Conservation (phyloP, 2,113 vertebrate species). For the Odontophorus gujanensis region DNA sequence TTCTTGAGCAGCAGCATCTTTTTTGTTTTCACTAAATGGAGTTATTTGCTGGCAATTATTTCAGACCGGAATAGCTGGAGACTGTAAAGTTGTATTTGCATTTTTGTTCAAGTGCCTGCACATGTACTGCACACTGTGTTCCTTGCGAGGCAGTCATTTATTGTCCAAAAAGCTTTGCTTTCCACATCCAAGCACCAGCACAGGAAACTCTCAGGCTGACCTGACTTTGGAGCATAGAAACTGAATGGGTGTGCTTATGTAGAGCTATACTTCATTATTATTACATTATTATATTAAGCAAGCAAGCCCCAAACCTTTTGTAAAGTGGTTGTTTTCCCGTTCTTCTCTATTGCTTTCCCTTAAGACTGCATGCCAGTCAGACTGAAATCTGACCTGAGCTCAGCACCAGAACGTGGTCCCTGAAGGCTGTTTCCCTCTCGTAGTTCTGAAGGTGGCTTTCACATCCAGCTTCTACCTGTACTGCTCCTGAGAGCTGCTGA, state of each 20-base stretch:
- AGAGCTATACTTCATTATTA: background rate
- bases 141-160: constrained; percentile 33
- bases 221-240: background rate
- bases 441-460: background rate
- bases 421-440: background rate
- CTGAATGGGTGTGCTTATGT: background rate
- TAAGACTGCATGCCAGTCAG: background rate
- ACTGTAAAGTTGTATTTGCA: constrained; percentile 58
- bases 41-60: constrained; percentile 58
- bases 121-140: constrained; percentile 75
- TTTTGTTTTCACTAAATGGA: constrained; percentile 45
- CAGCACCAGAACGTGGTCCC: background rate
- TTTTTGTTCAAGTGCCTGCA: constrained; percentile 69
- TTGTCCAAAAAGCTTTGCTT: constrained; percentile 33
- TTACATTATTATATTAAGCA: background rate
- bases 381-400: background rate
- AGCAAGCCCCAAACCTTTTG: background rate
- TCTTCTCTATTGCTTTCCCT: background rate
- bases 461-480: background rate
- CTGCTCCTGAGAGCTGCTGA: background rate
- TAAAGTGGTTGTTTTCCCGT: background rate
- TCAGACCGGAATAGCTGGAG: constrained; percentile 65
- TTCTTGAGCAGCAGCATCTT: constrained; percentile 21
- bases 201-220: constrained; percentile 9
- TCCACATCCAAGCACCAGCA: background rate